Percentiles rank a stretch among this genome's conserved stretches.
Evolutionary conservation across 2,113 vertebrate genomes (phyloP).

Genomic region (Ivindomyrus marchei): DNA sequence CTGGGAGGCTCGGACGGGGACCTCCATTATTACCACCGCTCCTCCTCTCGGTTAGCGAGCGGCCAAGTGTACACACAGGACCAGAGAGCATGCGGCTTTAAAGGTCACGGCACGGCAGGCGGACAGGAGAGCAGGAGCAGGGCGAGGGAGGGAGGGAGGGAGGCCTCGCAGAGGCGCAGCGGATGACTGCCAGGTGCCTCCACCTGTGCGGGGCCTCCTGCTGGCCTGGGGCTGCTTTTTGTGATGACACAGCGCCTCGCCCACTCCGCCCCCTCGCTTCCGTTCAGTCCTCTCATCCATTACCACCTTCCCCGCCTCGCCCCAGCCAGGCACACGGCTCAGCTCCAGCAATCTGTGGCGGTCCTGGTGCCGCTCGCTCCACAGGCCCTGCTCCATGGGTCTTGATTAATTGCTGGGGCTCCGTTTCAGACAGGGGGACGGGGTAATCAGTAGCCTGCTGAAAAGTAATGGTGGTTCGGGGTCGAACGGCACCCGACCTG

Average conservation of each 20-base stretch:
- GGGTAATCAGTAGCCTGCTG: conserved; percentile 29
- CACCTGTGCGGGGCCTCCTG: not conserved
- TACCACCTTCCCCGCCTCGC: not conserved
- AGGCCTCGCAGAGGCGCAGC: not conserved
- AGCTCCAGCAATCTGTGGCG: not conserved
- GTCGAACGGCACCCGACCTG: conserved; percentile 21
- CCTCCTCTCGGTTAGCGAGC: not conserved
- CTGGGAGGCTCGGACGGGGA: not conserved
- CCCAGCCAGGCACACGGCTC: not conserved
- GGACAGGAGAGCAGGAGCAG: not conserved
- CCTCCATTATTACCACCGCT: not conserved
- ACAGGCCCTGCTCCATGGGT: not conserved
- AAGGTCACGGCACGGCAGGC: not conserved
- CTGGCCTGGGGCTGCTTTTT: not conserved
- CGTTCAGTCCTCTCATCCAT: not conserved
- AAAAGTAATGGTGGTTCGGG: conserved; percentile 31
- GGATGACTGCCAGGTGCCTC: not conserved
- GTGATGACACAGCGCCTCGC: not conserved
- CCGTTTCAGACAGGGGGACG: conserved; percentile 30
- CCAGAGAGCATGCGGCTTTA: not conserved
- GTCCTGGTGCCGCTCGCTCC: conserved; percentile 16
- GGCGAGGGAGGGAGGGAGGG: not conserved
- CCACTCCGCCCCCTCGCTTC: not conserved
- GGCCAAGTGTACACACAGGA: not conserved
- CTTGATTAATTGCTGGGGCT: conserved; percentile 37